Percentiles rank a stretch among this genome's conserved stretches.
Evolutionary conservation across 2,888 invertebrate species (phyloP).

Genomic region (Sphinx pinastri): DNA sequence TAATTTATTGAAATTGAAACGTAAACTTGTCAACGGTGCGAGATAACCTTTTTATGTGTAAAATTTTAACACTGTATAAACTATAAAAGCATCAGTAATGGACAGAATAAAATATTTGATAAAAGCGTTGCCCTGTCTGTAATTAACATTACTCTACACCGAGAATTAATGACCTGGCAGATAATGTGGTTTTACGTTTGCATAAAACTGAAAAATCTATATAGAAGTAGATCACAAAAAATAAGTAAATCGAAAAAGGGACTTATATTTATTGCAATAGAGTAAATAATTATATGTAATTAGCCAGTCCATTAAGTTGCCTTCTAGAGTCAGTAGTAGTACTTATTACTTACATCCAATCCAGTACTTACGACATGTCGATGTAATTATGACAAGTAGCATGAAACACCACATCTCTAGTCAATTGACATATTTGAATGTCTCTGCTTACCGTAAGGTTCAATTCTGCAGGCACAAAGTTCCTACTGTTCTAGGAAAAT

Average conservation of each 20-base stretch:
- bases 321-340: no score
- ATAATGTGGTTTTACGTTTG: neutral
- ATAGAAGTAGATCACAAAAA: neutral
- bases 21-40: neutral
- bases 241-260: neutral
- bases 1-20: constrained; percentile 15
- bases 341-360: no score
- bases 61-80: neutral
- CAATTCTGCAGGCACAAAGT: no score
- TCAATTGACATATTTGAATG: no score
- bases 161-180: neutral
- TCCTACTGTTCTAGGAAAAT: neutral
- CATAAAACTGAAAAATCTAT: neutral
- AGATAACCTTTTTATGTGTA: constrained; percentile 12
- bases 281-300: no score
- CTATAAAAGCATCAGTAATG: constrained; percentile 10
- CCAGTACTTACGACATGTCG: no score
- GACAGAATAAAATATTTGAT: constrained; percentile 12
- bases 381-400: no score
- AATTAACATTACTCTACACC: constrained; percentile 4
- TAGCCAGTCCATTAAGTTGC: no score
- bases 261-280: no score
- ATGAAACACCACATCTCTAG: no score
- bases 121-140: constrained; percentile 12
- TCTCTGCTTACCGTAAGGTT: no score